Evolutionary conservation across 2,113 vertebrate genomes (phyloP).

Genomic region (Scophthalmus maximus): DNA sequence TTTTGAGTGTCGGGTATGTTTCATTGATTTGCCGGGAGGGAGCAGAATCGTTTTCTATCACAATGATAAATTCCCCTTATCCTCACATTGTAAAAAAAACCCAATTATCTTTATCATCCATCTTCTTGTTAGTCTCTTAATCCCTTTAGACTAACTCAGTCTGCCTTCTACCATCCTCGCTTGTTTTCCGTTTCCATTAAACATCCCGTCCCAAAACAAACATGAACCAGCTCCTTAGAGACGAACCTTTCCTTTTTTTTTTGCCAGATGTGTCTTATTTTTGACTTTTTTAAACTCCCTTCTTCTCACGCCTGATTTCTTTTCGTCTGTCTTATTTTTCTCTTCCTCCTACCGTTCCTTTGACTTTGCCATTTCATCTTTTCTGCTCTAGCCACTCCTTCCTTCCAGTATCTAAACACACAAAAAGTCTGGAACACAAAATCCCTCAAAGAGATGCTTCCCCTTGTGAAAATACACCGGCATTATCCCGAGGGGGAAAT

Average conservation of each 20-base stretch:
- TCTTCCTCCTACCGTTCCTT: neutral
- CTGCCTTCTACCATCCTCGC: neutral
- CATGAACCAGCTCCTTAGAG: constrained; percentile 40
- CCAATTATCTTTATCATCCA: neutral
- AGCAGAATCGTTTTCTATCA: neutral
- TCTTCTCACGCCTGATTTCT: constrained; percentile 24
- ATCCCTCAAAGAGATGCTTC: constrained; percentile 68
- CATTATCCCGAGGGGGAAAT: constrained; percentile 35
- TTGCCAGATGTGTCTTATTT: neutral
- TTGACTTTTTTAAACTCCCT: neutral
- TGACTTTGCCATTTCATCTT: neutral
- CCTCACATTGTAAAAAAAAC: neutral
- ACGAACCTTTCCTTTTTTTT: constrained; percentile 33
- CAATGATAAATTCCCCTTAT: neutral
- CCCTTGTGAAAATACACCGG: constrained; percentile 67
- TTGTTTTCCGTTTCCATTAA: constrained; percentile 39
- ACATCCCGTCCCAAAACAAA: constrained; percentile 59
- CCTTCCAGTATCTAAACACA: constrained; percentile 27
- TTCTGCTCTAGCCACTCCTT: neutral
- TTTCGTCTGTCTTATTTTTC: constrained; percentile 18
- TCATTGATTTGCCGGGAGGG: neutral
- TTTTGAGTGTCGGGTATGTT: constrained; percentile 14
- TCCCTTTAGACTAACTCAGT: neutral
- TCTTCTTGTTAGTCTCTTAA: constrained; percentile 1
- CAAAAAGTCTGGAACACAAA: constrained; percentile 67